Evolutionary conservation across 2,797 vertebrate species (phyloP), one percentile per base, ranked within the genome.

Genomic region (Clarias laeviceps): DNA sequence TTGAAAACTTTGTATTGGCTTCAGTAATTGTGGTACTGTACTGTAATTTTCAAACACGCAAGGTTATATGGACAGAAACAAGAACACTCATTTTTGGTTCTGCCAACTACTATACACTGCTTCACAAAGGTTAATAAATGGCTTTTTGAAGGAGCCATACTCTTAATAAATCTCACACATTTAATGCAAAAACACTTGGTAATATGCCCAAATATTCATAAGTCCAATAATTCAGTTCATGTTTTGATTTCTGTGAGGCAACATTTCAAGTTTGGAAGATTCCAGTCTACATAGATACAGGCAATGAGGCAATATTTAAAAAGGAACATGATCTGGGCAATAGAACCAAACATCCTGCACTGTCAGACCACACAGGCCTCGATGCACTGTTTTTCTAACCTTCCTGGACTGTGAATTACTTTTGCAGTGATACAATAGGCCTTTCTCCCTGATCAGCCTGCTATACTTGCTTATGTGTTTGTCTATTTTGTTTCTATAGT

Each of bases 291-390:
- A 69, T 68, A 87, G 85, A 76, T 78, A 68, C 76, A 80, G 32
- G 88, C 82, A 88, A 87, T 85, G 82, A 82, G 50, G 85, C 86
- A 89, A 90, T 90, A 89, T 89, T 91, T 87, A 85, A 64, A 87
- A 81, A 90, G 88, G 80, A 91, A 90, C 86, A 79, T 45, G 87
- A 90, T 89, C 85, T 82, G 59, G 22, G 61, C 69, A 57, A 87
- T 82, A 85, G 84, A 50, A 54, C 68, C 84, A 87, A 90, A 90
- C 90, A 87, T 88, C 88, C 89, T 89, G 88, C 84, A 69, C 20
- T 20, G 82, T 62, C 69, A 68, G 73, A 84, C 73, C 76, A 87
- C 87, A 72, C 81, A n/a, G 73, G 59, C 78, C 81, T 84, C 17
- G 7, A 65, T 20, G 69, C 54, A 20, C 57, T 90, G 89, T 89